Conservation (phyloP, 2,888 invertebrate species). For the Polydrusus tereticollis region DNA sequence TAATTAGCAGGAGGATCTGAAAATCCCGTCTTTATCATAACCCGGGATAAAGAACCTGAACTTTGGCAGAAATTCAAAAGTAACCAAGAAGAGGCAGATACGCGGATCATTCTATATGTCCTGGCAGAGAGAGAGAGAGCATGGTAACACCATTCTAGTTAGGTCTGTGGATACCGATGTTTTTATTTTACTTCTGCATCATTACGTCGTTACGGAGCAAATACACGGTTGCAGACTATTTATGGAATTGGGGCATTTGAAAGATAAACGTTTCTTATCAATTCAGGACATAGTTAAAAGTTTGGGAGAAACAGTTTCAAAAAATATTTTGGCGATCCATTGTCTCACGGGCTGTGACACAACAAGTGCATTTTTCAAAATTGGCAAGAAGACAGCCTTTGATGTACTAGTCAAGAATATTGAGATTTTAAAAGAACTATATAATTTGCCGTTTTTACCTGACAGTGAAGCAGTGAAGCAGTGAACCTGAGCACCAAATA, state of each 20-base stretch:
- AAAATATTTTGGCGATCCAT: conserved; percentile 4
- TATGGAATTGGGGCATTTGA: conserved; percentile 14
- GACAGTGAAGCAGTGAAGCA: conserved; percentile 11
- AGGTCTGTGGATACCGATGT: conserved; percentile 39
- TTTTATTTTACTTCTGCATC: conserved; percentile 39
- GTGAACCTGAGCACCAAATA: conserved; percentile 27
- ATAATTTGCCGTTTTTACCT: conserved; percentile 1
- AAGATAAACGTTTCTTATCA: not conserved
- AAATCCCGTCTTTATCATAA: not conserved
- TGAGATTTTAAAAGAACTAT: conserved; percentile 13
- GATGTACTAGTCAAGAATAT: conserved; percentile 20
- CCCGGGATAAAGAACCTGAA: not conserved
- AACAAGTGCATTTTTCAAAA: conserved; percentile 20
- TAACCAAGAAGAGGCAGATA: conserved; percentile 6
- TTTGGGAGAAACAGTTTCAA: conserved; percentile 9
- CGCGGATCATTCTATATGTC: not conserved
- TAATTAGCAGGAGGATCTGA: conserved; percentile 20
- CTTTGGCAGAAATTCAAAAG: conserved; percentile 7
- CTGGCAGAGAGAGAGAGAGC: not conserved
- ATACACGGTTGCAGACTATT: not conserved
- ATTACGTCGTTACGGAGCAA: conserved; percentile 4
- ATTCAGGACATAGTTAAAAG: not conserved
- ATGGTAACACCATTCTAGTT: conserved; percentile 26
- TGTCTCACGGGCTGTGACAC: no score
- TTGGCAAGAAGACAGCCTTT: conserved; percentile 27